Conservation (phyloP, 2,797 vertebrate species). For the Melanogrammus aeglefinus region DNA sequence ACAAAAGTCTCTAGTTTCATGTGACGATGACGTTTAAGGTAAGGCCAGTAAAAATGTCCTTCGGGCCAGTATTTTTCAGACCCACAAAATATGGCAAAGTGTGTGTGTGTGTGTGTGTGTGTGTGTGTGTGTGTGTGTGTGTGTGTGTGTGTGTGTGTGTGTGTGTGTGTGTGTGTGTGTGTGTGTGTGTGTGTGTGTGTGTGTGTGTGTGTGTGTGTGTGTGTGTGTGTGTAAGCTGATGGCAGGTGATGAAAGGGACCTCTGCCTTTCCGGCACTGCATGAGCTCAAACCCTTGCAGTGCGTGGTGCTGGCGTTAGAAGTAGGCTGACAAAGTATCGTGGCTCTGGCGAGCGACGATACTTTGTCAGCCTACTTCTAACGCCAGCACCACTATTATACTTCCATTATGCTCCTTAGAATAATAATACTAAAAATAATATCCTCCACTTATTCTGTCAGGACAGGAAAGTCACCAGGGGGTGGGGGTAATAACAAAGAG, state of each 20-base stretch:
- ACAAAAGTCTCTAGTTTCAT: no score
- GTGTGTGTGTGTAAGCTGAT: background rate
- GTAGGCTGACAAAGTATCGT: no score
- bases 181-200: conserved; percentile 6
- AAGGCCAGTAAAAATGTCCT: background rate
- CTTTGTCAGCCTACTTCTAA: background rate
- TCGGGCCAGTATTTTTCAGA: background rate
- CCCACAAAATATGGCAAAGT: background rate
- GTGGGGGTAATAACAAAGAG: conserved; percentile 59
- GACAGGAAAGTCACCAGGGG: conserved; percentile 49
- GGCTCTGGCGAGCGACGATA: background rate
- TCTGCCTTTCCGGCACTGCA: conserved; percentile 54
- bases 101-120: conserved; percentile 6
- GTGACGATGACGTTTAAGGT: background rate
- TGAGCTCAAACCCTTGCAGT: conserved; percentile 26
- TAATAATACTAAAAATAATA: conserved; percentile 45
- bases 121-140: conserved; percentile 7
- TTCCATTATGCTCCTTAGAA: background rate
- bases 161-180: conserved; percentile 1
- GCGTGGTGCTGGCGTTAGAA: no score
- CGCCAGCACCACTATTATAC: background rate
- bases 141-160: conserved; percentile 8
- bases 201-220: conserved; percentile 7
- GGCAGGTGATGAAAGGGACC: conserved; percentile 60
- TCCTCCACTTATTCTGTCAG: conserved; percentile 61